A percentile compares a stretch with the other conserved stretches of the same genome.
These are phyloP conservation scores for Zeus faber DNA, from an alignment of 2,113 vertebrate species.

Conservation along the genomic window DNA sequence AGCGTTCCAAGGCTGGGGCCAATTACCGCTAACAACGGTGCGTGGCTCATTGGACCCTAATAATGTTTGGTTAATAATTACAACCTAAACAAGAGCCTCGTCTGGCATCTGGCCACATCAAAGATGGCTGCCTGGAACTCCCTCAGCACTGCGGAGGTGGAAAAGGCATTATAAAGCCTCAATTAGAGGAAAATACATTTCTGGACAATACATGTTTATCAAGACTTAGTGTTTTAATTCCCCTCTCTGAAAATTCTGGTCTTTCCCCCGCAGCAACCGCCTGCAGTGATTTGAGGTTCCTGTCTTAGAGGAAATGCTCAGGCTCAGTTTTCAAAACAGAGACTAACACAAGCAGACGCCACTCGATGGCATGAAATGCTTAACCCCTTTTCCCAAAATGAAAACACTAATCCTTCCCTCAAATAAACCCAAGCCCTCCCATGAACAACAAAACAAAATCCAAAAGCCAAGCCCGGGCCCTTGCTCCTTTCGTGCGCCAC, in stretches of 20 bases:
- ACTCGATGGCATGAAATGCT: constrained; percentile 29
- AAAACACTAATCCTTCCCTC: constrained; percentile 42
- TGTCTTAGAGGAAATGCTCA: constrained; percentile 42
- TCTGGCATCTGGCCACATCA: constrained; percentile 50
- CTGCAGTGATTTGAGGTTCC: constrained; percentile 33
- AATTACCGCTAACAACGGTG: constrained; percentile 50
- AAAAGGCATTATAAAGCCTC: constrained; percentile 6
- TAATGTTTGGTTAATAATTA: constrained; percentile 62
- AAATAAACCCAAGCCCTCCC: constrained; percentile 44
- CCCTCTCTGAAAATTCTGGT: constrained; percentile 3
- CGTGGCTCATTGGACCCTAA: constrained; percentile 55
- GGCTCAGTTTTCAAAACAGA: constrained; percentile 51
- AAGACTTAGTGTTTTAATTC: constrained; percentile 28
- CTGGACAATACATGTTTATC: neutral
- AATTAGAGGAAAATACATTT: constrained; percentile 6
- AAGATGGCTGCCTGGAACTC: constrained; percentile 15
- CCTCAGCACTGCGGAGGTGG: constrained; percentile 16
- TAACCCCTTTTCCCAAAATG: constrained; percentile 23
- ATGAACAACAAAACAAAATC: neutral
- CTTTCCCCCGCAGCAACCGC: constrained; percentile 19
- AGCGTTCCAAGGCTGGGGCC: constrained; percentile 53
- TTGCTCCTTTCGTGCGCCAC: constrained; percentile 6
- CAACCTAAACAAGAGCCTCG: constrained; percentile 41
- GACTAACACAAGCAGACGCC: constrained; percentile 36
- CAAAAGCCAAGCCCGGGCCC: constrained; percentile 2